Conservation (phyloP, 2,797 vertebrate species). For the Eulemur rubriventer region DNA sequence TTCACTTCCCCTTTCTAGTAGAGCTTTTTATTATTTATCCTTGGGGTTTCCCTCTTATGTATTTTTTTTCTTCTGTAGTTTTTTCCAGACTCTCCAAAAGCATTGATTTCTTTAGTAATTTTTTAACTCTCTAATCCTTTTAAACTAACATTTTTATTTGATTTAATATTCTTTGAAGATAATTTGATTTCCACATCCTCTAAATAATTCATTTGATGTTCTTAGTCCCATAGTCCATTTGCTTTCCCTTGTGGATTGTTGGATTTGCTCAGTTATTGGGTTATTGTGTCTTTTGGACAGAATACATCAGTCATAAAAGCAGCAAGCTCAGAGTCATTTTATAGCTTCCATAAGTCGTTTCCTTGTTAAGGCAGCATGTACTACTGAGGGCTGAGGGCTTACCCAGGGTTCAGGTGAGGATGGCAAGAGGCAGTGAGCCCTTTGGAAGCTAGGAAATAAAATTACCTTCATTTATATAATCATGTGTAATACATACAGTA, state of each 20-base stretch:
- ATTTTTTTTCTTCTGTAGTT: not conserved
- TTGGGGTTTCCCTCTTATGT: not conserved
- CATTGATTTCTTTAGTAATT: not conserved
- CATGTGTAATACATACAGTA: not conserved
- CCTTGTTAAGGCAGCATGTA: not conserved
- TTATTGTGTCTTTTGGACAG: not conserved
- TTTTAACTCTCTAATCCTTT: not conserved
- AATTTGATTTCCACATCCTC: constrained; percentile 38
- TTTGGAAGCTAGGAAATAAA: not conserved
- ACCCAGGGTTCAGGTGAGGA: not conserved
- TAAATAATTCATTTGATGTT: constrained; percentile 2
- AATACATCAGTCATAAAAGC: not conserved
- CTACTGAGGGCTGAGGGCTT: not conserved
- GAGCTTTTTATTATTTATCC: constrained; percentile 21
- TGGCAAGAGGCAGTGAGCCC: not conserved
- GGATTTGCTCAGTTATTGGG: not conserved
- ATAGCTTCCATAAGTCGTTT: not conserved
- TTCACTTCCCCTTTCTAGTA: not conserved
- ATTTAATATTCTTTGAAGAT: constrained; percentile 13
- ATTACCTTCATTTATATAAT: not conserved
- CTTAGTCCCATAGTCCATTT: not conserved
- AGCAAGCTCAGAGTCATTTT: not conserved
- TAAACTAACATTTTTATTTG: constrained; percentile 52
- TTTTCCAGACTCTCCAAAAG: not conserved
- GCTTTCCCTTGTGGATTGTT: not conserved